A percentile compares a stretch with the other conserved stretches of the same genome.
Conservation (phyloP, 2,113 vertebrate species). For the Dromaius novaehollandiae region DNA sequence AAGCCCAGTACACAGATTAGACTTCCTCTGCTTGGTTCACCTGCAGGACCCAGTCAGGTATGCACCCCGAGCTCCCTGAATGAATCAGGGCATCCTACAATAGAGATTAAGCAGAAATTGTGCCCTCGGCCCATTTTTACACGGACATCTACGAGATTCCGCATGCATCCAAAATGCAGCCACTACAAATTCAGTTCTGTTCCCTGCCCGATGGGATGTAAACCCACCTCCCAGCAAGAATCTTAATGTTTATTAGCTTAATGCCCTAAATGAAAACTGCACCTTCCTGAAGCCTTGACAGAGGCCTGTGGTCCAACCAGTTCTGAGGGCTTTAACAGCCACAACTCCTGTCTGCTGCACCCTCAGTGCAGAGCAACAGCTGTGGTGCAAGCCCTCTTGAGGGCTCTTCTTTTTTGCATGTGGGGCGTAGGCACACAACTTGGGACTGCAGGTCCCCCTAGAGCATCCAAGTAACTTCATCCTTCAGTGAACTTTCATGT, state of each 20-base stretch:
- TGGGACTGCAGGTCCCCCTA: not conserved
- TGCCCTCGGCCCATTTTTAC: not conserved
- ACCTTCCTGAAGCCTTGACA: not conserved
- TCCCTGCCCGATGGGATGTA: not conserved
- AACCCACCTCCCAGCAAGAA: not conserved
- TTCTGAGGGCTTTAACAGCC: not conserved
- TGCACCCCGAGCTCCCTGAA: not conserved
- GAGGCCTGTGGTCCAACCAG: not conserved
- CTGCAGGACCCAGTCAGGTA: not conserved
- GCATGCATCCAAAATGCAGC: not conserved
- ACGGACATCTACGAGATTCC: not conserved
- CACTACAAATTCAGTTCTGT: not conserved
- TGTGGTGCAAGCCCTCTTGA: not conserved
- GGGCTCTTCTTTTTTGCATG: not conserved
- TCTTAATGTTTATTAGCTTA: not conserved
- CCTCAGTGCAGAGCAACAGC: not conserved
- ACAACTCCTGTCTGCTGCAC: not conserved
- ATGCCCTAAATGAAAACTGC: not conserved
- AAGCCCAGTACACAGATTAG: not conserved
- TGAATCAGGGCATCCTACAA: not conserved
- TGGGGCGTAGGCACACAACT: not conserved
- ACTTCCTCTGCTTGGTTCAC: not conserved
- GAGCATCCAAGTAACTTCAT: not conserved
- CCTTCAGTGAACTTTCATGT: not conserved
- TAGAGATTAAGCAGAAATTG: not conserved